These are phyloP conservation scores for Lycophotia porphyrea DNA, from an alignment of 2,888 invertebrate genomes.

Conservation along the genomic window DNA sequence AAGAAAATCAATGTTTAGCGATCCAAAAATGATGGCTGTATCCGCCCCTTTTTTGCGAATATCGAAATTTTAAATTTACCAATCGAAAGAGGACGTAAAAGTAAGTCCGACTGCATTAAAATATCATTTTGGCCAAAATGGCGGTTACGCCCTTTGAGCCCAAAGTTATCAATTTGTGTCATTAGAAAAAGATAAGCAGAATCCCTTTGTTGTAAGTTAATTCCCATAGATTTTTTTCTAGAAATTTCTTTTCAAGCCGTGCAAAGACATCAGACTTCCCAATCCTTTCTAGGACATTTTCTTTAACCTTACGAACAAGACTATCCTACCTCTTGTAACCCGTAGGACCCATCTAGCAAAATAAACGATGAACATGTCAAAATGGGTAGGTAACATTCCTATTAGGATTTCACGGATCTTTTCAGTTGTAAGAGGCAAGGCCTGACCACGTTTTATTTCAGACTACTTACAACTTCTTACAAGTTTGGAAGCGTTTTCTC, in stretches of 20 bases:
- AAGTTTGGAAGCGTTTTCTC: slow-evolving; percentile 71
- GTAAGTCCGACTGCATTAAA: too few species aligned
- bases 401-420: slow-evolving; percentile 48
- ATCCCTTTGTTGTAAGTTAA: neutral
- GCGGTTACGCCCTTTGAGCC: too few species aligned
- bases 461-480: slow-evolving; percentile 77
- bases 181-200: neutral
- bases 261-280: neutral
- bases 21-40: too few species aligned
- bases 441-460: slow-evolving; percentile 72
- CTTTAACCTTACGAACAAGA: neutral
- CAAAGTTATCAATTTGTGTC: too few species aligned
- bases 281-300: neutral
- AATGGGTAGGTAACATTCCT: slow-evolving; percentile 39
- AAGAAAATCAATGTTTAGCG: too few species aligned
- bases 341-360: neutral
- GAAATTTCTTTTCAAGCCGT: neutral
- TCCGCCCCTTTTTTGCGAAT: too few species aligned
- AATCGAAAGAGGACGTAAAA: too few species aligned
- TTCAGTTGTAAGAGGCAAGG: slow-evolving; percentile 34
- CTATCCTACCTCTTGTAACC: neutral
- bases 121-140: too few species aligned
- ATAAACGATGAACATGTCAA: slow-evolving; percentile 36
- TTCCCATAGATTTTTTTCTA: neutral
- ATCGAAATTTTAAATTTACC: too few species aligned